A percentile compares a stretch with the other conserved stretches of the same genome.
Evolutionary conservation across 2,113 vertebrate species (phyloP).

Genomic region (Pica pica): DNA sequence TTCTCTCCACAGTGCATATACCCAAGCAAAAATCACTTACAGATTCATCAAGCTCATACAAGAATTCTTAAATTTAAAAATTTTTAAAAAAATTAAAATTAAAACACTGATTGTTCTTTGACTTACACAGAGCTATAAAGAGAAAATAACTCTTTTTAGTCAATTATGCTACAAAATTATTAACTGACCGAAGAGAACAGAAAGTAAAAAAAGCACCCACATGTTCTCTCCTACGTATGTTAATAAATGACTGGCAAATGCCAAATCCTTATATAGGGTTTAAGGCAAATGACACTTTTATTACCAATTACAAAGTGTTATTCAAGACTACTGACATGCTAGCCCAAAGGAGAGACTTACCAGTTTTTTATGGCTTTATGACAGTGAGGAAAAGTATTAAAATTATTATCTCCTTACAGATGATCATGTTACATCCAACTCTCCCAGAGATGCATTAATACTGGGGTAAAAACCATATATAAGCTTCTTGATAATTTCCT

Average conservation of each 20-base stretch:
- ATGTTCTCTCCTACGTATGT: rapidly evolving
- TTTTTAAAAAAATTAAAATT: not conserved
- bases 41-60: not conserved
- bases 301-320: not conserved
- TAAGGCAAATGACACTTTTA: not conserved
- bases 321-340: not conserved
- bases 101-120: not conserved
- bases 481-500: not conserved
- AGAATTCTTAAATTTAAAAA: not conserved
- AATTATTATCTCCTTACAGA: not conserved
- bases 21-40: not conserved
- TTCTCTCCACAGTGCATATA: not conserved
- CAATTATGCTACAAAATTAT: not conserved
- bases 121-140: not conserved
- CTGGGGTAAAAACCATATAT: not conserved
- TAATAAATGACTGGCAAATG: not conserved
- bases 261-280: not conserved
- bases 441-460: not conserved
- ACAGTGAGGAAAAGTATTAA: not conserved
- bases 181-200: not conserved
- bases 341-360: not conserved
- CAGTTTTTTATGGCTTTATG: not conserved
- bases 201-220: not conserved
- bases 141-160: not conserved
- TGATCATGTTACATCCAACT: not conserved